phyloP scores from a whole-genome alignment of 2,888 invertebrate genomes.

The Amorpha juglandis region DNA sequence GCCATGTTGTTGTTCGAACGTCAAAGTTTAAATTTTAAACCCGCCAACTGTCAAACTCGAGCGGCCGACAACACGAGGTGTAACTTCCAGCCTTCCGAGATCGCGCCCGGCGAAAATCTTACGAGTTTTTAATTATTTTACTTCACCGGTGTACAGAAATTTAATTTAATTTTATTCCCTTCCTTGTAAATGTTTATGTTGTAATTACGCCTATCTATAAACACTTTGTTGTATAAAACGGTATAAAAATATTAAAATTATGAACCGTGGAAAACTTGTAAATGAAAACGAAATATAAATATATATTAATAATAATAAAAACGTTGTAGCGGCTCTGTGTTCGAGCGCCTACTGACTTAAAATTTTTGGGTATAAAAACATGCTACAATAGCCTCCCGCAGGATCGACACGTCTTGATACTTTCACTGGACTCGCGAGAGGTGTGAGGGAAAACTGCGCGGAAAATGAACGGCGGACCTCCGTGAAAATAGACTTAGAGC shows the following conservation, averaged over 20 bases:
- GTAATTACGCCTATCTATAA: conserved; percentile 79
- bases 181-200: conserved; percentile 53
- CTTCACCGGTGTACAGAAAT: conserved; percentile 26
- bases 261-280: conserved; percentile 84
- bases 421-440: conserved; percentile 53
- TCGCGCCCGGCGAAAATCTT: conserved; percentile 21
- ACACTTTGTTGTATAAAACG: conserved; percentile 83
- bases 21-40: conserved; percentile 52
- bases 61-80: background rate
- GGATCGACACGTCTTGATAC: conserved; percentile 70
- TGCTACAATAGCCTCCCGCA: conserved; percentile 81
- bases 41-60: conserved; percentile 65
- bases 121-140: conserved; percentile 11
- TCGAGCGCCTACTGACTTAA: conserved; percentile 85
- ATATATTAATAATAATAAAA: conserved; percentile 84
- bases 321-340: conserved; percentile 82
- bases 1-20: conserved; percentile 74
- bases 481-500: background rate
- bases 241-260: conserved; percentile 85
- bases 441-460: conserved; percentile 40
- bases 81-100: conserved; percentile 14
- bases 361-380: conserved; percentile 85
- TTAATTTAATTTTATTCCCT: conserved; percentile 34
- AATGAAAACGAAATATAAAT: conserved; percentile 85
- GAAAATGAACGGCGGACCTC: conserved; percentile 26